Conservation (phyloP, 2,797 vertebrate genomes). For the Sciaenops ocellatus region DNA sequence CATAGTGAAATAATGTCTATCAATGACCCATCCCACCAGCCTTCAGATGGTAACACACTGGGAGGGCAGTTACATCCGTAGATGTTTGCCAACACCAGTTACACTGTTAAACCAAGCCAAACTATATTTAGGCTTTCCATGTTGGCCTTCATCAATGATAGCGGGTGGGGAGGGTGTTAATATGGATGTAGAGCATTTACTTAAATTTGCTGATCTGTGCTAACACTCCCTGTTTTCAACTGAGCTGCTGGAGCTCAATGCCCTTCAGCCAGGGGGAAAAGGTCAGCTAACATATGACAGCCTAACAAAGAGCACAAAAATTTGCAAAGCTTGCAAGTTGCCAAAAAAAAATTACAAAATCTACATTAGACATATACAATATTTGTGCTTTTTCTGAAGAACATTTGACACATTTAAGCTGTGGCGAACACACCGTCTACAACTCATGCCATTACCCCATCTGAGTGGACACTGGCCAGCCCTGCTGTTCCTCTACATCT, state of each 20-base stretch:
- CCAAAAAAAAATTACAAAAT: background rate
- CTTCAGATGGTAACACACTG: constrained; percentile 72
- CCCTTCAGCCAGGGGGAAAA: constrained; percentile 11
- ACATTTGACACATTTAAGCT: background rate
- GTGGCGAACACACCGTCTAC: constrained; percentile 8
- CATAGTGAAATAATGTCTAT: background rate
- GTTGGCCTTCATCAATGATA: constrained; percentile 22
- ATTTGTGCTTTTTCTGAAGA: background rate
- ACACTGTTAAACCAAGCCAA: constrained; percentile 50
- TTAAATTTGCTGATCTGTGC: constrained; percentile 36
- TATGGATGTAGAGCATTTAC: constrained; percentile 2
- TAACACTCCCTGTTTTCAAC: background rate
- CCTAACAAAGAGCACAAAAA: background rate
- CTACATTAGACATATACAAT: background rate
- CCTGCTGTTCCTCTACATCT: constrained; percentile 61
- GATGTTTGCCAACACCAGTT: constrained; percentile 63
- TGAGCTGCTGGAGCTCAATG: constrained; percentile 11
- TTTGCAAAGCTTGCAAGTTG: background rate
- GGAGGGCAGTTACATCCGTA: constrained; percentile 60
- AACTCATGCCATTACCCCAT: background rate
- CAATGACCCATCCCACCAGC: constrained; percentile 13
- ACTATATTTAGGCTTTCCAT: constrained; percentile 62
- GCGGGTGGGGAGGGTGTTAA: constrained; percentile 3
- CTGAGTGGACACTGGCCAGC: constrained; percentile 13
- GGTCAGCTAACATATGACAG: constrained; percentile 34